Percentiles rank a stretch among this genome's conserved stretches.
phyloP scores from a whole-genome alignment of 2,888 invertebrate species.

The Mesoligia furuncula region DNA sequence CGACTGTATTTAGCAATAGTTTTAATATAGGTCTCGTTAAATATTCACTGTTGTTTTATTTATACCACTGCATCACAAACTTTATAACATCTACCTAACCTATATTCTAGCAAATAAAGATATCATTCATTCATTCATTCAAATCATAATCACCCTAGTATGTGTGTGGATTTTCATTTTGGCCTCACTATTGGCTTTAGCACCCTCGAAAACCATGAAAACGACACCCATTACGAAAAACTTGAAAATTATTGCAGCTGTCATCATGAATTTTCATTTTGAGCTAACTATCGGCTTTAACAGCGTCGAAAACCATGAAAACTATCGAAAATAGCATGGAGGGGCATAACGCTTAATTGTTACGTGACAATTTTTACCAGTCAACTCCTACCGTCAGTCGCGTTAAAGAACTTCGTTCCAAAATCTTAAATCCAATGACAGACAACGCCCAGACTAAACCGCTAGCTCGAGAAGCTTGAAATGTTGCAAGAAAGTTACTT shows the following conservation, averaged over 20 bases:
- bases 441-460: too few relatives aligned
- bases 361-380: neutral
- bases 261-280: neutral
- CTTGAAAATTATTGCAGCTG: neutral
- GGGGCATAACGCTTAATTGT: too few relatives aligned
- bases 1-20: neutral
- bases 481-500: too few relatives aligned
- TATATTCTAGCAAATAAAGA: too few relatives aligned
- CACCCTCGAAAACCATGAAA: neutral
- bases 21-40: conserved; percentile 15
- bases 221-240: neutral
- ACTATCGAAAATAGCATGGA: neutral
- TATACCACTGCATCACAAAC: neutral
- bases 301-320: neutral
- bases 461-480: too few relatives aligned
- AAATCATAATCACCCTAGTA: neutral
- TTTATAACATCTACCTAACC: too few relatives aligned
- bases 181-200: neutral
- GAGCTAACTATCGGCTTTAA: neutral
- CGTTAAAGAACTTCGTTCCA: too few relatives aligned
- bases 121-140: too few relatives aligned
- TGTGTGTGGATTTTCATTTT: too few relatives aligned
- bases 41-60: conserved; percentile 21
- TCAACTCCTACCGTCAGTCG: too few relatives aligned
- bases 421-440: too few relatives aligned